A percentile compares a stretch with the other conserved stretches of the same genome.
phyloP scores from a whole-genome alignment of 2,113 vertebrate species.

The Scophthalmus maximus region DNA sequence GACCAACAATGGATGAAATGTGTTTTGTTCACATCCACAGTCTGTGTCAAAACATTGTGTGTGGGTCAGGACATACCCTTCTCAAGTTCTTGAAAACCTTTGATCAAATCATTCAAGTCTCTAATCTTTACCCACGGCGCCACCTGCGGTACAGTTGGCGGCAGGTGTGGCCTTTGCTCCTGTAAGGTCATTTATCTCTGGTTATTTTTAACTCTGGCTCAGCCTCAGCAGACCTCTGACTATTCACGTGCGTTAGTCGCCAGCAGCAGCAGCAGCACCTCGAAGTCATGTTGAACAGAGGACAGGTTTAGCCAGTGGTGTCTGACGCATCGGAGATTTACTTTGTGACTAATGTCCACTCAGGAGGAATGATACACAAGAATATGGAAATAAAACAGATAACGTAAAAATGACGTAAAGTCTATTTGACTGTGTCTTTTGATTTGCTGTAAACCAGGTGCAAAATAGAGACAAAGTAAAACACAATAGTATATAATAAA shows the following conservation, averaged over 20 bases:
- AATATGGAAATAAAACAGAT: not conserved
- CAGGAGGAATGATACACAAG: not conserved
- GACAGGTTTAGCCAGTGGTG: slow-evolving; percentile 56
- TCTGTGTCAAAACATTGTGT: not conserved
- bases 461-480: too few relatives aligned
- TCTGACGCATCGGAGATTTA: slow-evolving; percentile 28
- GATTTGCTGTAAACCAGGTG: too few relatives aligned
- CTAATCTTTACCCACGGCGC: not conserved
- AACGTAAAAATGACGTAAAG: not conserved
- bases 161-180: slow-evolving; percentile 11
- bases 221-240: slow-evolving; percentile 1
- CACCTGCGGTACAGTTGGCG: not conserved
- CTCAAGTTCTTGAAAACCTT: not conserved
- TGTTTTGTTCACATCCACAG: not conserved
- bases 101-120: not conserved
- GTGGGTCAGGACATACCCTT: not conserved
- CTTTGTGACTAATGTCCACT: slow-evolving; percentile 6
- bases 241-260: slow-evolving; percentile 40
- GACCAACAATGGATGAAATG: not conserved
- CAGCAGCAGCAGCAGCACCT: slow-evolving; percentile 20
- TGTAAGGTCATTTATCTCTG: slow-evolving; percentile 39
- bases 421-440: not conserved
- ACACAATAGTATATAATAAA: too few relatives aligned
- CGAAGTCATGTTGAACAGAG: slow-evolving; percentile 1
- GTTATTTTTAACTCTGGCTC: slow-evolving; percentile 62